These are phyloP conservation scores for Leptodactylus fallax DNA, from an alignment of 2,797 vertebrate species.

Conservation along the genomic window DNA sequence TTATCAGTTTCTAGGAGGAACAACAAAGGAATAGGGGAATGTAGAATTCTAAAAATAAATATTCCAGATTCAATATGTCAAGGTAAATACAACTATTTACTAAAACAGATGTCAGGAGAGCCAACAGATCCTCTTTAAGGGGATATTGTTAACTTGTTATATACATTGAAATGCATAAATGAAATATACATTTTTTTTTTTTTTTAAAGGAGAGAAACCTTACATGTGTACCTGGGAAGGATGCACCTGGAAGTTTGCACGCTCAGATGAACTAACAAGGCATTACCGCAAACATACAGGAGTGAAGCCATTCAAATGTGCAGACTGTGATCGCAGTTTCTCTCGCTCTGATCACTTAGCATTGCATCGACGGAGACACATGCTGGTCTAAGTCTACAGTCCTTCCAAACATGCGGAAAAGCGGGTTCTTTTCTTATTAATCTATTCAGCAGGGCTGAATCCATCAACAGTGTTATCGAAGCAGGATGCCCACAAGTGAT, in stretches of 20 bases:
- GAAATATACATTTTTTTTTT: no score
- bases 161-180: background rate
- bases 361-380: constrained; percentile 96
- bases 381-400: constrained; percentile 90
- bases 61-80: no score
- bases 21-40: no score
- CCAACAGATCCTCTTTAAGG: no score
- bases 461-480: constrained; percentile 75
- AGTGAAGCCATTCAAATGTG: constrained; percentile 99
- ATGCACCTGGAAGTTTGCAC: constrained; percentile 99
- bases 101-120: no score
- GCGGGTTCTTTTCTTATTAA: constrained; percentile 88
- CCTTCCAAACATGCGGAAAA: constrained; percentile 76
- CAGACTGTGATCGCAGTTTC: constrained; percentile 99
- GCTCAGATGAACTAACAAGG: constrained; percentile 97
- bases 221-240: constrained; percentile 99
- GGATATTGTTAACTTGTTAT: background rate
- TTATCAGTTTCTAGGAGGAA: no score
- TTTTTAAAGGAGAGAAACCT: constrained; percentile 92
- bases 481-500: constrained; percentile 74
- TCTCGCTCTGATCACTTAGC: constrained; percentile 98
- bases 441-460: constrained; percentile 95
- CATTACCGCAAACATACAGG: constrained; percentile 99
- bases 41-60: no score
- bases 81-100: no score